Evolutionary conservation across 1,140 invertebrate species (phyloP).

Genomic region (Calephelis virginiensis): DNA sequence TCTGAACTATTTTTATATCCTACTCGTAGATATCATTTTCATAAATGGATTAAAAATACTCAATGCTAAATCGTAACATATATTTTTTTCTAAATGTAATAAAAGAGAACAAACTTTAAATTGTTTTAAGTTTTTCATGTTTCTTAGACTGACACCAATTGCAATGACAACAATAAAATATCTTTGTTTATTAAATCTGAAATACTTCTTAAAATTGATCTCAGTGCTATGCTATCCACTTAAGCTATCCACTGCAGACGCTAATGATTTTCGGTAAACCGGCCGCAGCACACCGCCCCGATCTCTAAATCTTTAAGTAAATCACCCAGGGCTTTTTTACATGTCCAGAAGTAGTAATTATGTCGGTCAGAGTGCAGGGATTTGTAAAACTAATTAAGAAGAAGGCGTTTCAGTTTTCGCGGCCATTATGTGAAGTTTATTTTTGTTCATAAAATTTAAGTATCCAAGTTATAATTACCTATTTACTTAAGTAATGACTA

Average conservation of each 20-base stretch:
- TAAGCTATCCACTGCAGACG: constrained; percentile 66
- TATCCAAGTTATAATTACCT: not conserved
- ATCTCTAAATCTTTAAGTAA: constrained; percentile 75
- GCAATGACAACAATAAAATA: not conserved
- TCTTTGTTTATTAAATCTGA: not conserved
- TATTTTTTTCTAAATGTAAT: too few relatives aligned
- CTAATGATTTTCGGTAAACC: constrained; percentile 77
- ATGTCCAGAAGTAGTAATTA: constrained; percentile 69
- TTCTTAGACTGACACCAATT: not conserved
- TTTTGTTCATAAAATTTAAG: constrained; percentile 17
- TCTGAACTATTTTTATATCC: too few relatives aligned
- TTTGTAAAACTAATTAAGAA: constrained; percentile 75
- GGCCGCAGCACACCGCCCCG: constrained; percentile 64
- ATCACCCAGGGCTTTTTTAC: constrained; percentile 69
- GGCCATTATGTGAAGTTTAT: constrained; percentile 44
- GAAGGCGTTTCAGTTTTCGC: constrained; percentile 58
- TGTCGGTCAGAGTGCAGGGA: constrained; percentile 74
- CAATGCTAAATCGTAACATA: too few relatives aligned
- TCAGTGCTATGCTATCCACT: constrained; percentile 53
- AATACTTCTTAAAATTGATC: not conserved
- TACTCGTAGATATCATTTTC: too few relatives aligned
- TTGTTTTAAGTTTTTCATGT: too few relatives aligned
- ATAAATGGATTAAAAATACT: too few relatives aligned
- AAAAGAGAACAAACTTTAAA: too few relatives aligned
- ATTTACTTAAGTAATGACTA: too few relatives aligned